phyloP scores from a whole-genome alignment of 64 coral and sea anemone species.

The Montipora efflorescens region DNA sequence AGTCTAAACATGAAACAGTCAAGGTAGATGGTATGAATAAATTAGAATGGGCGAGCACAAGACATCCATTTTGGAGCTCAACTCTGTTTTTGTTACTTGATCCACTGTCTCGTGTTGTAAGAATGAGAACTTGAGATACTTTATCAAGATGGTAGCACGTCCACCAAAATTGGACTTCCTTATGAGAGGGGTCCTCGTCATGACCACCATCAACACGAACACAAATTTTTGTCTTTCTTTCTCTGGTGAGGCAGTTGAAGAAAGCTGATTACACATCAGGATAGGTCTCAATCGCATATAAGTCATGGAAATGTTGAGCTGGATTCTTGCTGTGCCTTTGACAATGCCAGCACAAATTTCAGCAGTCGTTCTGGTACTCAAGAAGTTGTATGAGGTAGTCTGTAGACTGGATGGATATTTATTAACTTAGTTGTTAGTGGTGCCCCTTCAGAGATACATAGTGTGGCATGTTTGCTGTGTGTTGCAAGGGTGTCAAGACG shows the following conservation, averaged over 20 bases:
- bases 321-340: constrained; percentile 55
- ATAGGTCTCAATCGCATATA: constrained; percentile 7
- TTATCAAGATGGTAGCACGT: constrained; percentile 66
- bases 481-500: too few species aligned
- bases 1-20: constrained; percentile 71
- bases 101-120: constrained; percentile 65
- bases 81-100: constrained; percentile 64
- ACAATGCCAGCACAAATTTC: constrained; percentile 64
- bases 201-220: constrained; percentile 52
- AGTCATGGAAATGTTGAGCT: constrained; percentile 39
- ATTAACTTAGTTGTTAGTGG: constrained; percentile 59
- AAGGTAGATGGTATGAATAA: constrained; percentile 70
- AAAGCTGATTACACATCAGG: constrained; percentile 53
- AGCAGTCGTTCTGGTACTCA: background rate
- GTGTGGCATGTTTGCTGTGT: constrained; percentile 24
- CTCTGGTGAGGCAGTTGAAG: constrained; percentile 28
- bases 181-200: constrained; percentile 61
- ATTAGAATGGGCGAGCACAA: constrained; percentile 28
- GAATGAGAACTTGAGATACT: constrained; percentile 13
- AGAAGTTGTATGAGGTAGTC: constrained; percentile 71
- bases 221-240: constrained; percentile 65
- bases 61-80: constrained; percentile 63
- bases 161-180: constrained; percentile 73
- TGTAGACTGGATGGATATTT: constrained; percentile 71
- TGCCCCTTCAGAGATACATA: constrained; percentile 18